A percentile compares a stretch with the other conserved stretches of the same genome.
phyloP scores from a whole-genome alignment of 2,797 vertebrate species.

The Centroberyx gerrardi region DNA sequence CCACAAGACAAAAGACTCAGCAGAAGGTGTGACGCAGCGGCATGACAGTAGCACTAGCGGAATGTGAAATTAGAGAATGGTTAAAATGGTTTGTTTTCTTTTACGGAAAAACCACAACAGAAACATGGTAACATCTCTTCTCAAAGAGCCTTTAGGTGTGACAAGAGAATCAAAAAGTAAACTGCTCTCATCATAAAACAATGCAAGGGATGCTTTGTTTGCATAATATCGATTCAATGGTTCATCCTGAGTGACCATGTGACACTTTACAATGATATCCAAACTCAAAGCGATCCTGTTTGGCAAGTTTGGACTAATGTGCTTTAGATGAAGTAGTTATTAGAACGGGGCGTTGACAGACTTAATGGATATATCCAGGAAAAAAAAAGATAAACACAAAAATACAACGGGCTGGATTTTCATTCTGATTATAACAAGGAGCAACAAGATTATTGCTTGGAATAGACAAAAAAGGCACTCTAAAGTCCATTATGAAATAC shows the following conservation, averaged over 20 bases:
- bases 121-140: neutral
- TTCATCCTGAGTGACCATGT: slow-evolving; percentile 27
- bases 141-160: neutral
- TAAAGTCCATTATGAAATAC: slow-evolving; percentile 17
- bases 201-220: slow-evolving; percentile 2
- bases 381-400: neutral
- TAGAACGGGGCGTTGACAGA: no score
- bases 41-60: neutral
- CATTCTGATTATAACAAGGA: slow-evolving; percentile 28
- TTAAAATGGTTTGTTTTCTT: neutral
- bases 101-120: neutral
- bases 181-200: neutral
- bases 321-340: neutral
- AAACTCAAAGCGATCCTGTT: slow-evolving; percentile 22
- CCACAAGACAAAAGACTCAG: neutral
- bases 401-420: slow-evolving; percentile 32
- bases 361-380: neutral
- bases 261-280: neutral
- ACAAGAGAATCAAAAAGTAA: neutral
- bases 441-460: neutral
- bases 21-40: neutral
- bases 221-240: neutral
- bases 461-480: slow-evolving; percentile 48
- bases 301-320: neutral
- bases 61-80: neutral